A percentile compares a stretch with the other conserved stretches of the same genome.
phyloP scores from a whole-genome alignment of 2,113 vertebrate species.

The Corythornis vintsioides region DNA sequence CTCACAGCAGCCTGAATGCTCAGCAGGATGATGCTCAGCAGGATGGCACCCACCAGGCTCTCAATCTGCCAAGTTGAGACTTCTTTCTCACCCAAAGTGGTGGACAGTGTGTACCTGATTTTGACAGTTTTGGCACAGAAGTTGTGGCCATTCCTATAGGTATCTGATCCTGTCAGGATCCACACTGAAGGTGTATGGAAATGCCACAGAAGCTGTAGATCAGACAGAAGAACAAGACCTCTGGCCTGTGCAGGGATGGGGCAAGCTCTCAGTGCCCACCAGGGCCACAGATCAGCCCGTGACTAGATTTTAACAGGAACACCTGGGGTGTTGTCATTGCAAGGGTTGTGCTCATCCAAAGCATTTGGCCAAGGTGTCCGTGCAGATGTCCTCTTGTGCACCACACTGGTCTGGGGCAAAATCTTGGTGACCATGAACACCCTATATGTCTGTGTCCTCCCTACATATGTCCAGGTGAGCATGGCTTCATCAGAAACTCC shows the following conservation, averaged over 20 bases:
- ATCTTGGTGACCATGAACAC: background rate
- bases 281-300: background rate
- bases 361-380: background rate
- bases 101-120: background rate
- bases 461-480: background rate
- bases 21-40: background rate
- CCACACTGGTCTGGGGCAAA: background rate
- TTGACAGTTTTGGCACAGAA: background rate
- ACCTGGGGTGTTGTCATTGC: background rate
- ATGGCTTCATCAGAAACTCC: background rate
- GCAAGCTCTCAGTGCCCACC: background rate
- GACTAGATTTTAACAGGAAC: background rate
- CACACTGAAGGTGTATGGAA: background rate
- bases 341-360: background rate
- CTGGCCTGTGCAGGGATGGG: background rate
- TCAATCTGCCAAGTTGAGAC: background rate
- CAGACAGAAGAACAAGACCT: background rate
- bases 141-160: fast-evolving
- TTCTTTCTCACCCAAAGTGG: background rate
- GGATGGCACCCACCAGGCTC: background rate
- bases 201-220: background rate
- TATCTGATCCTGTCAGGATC: background rate
- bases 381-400: fast-evolving
- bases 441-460: fast-evolving
- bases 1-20: background rate